Percentiles rank a stretch among this genome's conserved stretches.
Evolutionary conservation across 2,113 vertebrate species (phyloP).

Genomic region (Callithrix jacchus): DNA sequence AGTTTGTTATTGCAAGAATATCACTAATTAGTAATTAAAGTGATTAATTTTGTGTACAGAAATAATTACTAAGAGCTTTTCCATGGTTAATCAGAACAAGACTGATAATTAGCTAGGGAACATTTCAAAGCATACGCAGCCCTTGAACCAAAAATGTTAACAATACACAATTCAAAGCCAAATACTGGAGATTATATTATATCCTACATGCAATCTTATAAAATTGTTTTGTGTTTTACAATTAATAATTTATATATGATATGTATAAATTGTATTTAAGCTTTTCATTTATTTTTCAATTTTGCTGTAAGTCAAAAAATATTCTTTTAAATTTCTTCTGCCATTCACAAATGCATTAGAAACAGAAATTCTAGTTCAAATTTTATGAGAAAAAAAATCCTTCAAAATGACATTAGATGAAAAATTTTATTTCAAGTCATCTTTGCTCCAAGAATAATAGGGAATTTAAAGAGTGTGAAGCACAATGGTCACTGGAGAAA

Average conservation of each 20-base stretch:
- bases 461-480: background rate
- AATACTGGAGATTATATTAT: background rate
- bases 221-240: background rate
- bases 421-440: background rate
- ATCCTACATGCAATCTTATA: background rate
- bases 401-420: background rate
- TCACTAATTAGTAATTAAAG: background rate
- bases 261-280: background rate
- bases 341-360: background rate
- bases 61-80: background rate
- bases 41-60: background rate
- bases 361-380: slow-evolving; percentile 6
- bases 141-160: background rate
- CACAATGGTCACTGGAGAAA: background rate
- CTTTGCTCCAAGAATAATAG: background rate
- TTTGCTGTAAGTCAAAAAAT: background rate
- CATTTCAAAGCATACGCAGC: background rate
- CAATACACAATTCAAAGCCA: background rate
- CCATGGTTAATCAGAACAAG: background rate
- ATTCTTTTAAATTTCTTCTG: background rate
- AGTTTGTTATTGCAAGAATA: background rate
- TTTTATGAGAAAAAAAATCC: background rate
- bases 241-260: background rate
- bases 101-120: background rate
- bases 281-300: background rate